Percentiles rank a stretch among this genome's conserved stretches.
phyloP scores from a whole-genome alignment of 2,888 invertebrate species.

The Habrosyne pyritoides region DNA sequence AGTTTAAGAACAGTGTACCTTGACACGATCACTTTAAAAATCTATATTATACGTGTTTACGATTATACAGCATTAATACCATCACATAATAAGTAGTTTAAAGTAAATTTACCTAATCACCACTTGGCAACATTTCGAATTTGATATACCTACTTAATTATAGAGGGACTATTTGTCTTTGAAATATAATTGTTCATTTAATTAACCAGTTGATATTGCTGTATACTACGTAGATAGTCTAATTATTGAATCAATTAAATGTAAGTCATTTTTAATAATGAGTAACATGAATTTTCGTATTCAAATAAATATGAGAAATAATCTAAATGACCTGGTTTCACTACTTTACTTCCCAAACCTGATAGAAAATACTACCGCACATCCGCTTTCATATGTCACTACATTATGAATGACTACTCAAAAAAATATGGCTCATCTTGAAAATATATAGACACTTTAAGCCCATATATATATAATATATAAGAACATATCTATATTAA shows the following conservation, averaged over 20 bases:
- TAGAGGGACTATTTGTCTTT: conserved; percentile 48
- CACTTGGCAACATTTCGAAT: conserved; percentile 56
- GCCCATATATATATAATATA: no score
- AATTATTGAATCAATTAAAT: conserved; percentile 59
- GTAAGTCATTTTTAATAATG: conserved; percentile 69
- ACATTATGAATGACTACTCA: neutral
- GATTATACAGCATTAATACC: conserved; percentile 33
- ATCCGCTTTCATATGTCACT: neutral
- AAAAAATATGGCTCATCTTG: no score
- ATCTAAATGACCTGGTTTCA: conserved; percentile 10
- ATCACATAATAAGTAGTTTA: conserved; percentile 30
- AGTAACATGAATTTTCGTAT: conserved; percentile 61
- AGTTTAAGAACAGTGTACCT: conserved; percentile 45
- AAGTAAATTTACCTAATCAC: conserved; percentile 36
- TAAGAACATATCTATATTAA: no score
- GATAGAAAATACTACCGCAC: neutral
- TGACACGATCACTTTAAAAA: conserved; percentile 32
- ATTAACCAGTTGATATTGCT: conserved; percentile 52
- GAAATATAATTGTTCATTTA: conserved; percentile 46
- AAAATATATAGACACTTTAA: no score
- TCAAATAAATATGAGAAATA: conserved; percentile 52
- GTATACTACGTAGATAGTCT: conserved; percentile 60
- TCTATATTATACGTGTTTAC: conserved; percentile 37
- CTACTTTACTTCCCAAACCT: neutral
- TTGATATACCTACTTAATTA: conserved; percentile 48